Conservation (phyloP, 2,888 invertebrate species). For the Lamproptera curius region DNA sequence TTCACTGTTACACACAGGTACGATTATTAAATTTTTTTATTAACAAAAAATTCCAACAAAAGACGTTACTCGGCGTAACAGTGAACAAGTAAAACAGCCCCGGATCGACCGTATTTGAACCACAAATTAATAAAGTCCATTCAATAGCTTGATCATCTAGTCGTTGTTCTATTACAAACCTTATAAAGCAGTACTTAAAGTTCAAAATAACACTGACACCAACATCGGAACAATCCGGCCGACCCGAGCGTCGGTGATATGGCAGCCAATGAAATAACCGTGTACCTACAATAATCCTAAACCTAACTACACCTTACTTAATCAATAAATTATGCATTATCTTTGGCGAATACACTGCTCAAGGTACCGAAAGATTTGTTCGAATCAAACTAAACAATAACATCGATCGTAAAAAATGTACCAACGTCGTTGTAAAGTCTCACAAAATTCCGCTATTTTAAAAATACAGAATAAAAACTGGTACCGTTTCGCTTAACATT, state of each 20-base stretch:
- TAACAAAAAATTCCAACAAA: no score
- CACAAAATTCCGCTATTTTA: slow-evolving; percentile 65
- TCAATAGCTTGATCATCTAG: no score
- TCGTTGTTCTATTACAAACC: slow-evolving; percentile 1
- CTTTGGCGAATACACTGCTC: slow-evolving; percentile 76
- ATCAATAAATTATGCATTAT: slow-evolving; percentile 71
- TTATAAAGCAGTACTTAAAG: neutral
- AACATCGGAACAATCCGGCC: neutral
- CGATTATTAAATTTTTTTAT: no score
- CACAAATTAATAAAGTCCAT: no score
- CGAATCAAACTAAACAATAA: slow-evolving; percentile 38
- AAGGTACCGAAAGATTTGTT: slow-evolving; percentile 56
- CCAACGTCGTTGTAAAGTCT: slow-evolving; percentile 72
- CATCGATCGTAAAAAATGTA: slow-evolving; percentile 48
- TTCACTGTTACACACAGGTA: no score
- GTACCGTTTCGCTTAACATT: slow-evolving; percentile 55
- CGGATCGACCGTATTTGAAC: no score
- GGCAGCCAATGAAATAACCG: slow-evolving; percentile 23
- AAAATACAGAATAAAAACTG: slow-evolving; percentile 69
- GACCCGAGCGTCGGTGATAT: slow-evolving; percentile 22
- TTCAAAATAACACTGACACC: no score
- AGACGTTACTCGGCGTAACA: no score
- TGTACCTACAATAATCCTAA: slow-evolving; percentile 36
- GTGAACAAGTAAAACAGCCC: no score
- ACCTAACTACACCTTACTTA: slow-evolving; percentile 47